Evolutionary conservation across 2,797 vertebrate genomes (phyloP), one percentile per base, ranked within the genome.

Genomic region (Microctenopoma steveboyesi): DNA sequence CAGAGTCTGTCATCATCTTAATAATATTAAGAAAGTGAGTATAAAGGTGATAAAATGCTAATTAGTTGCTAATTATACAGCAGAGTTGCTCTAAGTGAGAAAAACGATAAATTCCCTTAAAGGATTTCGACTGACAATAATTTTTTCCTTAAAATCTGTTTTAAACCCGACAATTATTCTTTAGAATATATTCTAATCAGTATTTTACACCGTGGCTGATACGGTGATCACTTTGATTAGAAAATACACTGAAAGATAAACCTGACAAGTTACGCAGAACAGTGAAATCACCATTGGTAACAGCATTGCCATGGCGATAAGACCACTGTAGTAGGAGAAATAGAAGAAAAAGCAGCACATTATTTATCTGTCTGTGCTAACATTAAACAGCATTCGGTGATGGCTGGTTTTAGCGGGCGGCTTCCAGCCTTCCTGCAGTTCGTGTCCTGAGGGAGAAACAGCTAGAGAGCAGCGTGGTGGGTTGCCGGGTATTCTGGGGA

Each of bases 401-500:
- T 46, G 66, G 75, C 50, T 68, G 76, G 62, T 78, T 79, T 83
- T 74, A 82, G 71, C 65, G 45, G 0, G 42, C 59, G 65, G 69
- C 72, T 74, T 52, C 49, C 59, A 83, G 85, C 67, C 74, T 63
- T 57, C 59, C 39, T 82, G 70, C 59, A 35, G 49, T 69, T 47
- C 12, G 0, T 6, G 12, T 81, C 76, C 59, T 63, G 1, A 58
- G 76, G 67, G 69, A 86, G 69, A 39, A 8, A 49, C 35, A 13
- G 40, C 42, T 12, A 15, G 25, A 56, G 65, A 59, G 59, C 25
- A 35, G 63, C 25, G 40, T 43, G 81, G 61, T 35, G 74, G 79
- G 78, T 64, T 54, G 58, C 9, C n/a, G 68, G 73, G 59, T 28
- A 40, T 78, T 81, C 72, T 65, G 68, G 75, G 80, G 83, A 79